Evolutionary conservation across 2,113 vertebrate genomes (phyloP).

Genomic region (Prinia subflava): DNA sequence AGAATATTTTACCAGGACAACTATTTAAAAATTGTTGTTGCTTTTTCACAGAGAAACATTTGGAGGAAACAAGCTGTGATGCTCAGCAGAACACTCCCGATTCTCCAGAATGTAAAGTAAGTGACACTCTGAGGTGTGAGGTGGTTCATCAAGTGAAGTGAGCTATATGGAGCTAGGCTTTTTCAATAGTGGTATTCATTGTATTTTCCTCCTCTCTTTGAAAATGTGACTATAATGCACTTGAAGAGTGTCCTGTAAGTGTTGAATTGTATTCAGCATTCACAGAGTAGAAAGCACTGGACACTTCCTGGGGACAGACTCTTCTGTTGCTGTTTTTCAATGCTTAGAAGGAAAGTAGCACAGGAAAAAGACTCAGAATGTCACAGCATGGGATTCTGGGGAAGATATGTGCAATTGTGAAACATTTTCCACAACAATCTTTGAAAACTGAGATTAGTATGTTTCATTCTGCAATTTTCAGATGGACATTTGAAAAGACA

Average conservation of each 20-base stretch:
- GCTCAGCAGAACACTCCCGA: not conserved
- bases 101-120: constrained; percentile 42
- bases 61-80: not conserved
- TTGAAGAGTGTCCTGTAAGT: not conserved
- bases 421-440: not conserved
- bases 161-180: not conserved
- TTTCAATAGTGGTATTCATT: not conserved
- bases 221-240: not conserved
- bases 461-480: not conserved
- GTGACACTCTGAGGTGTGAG: not conserved
- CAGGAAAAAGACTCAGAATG: not conserved
- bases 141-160: not conserved
- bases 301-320: not conserved
- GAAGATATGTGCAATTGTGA: not conserved
- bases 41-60: constrained; percentile 28
- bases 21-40: not conserved
- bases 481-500: not conserved
- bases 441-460: not conserved
- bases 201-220: not conserved
- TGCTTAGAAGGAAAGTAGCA: not conserved
- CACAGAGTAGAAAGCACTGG: not conserved
- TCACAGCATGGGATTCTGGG: not conserved
- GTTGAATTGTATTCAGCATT: not conserved
- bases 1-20: not conserved
- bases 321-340: not conserved